These are phyloP conservation scores for Macroteleia sp. DNA, from an alignment of 2,888 invertebrate genomes.

Conservation along the genomic window DNA sequence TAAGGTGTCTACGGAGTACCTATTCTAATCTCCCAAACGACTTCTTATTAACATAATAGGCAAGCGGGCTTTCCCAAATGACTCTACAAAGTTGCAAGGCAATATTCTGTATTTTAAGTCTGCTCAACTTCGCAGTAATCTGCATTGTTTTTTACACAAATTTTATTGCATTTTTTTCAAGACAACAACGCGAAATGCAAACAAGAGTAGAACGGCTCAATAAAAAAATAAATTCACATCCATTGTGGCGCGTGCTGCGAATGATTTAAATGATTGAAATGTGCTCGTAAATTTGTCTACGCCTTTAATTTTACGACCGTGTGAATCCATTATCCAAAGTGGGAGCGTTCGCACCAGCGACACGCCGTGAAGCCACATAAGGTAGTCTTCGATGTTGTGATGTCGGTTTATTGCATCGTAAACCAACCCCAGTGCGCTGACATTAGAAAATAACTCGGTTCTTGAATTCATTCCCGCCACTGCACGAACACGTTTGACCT, in stretches of 20 bases:
- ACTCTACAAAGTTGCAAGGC: slow-evolving; percentile 32
- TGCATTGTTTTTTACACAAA: slow-evolving; percentile 21
- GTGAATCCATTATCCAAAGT: slow-evolving; percentile 81
- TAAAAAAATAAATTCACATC: not conserved
- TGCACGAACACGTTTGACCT: slow-evolving; percentile 50
- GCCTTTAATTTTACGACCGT: slow-evolving; percentile 82
- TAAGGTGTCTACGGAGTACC: slow-evolving; percentile 76
- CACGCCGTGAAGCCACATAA: slow-evolving; percentile 58
- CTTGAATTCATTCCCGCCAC: slow-evolving; percentile 69
- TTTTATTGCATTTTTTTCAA: too few relatives aligned
- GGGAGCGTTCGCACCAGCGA: slow-evolving; percentile 70
- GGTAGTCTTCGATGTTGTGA: slow-evolving; percentile 70
- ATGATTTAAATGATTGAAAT: slow-evolving; percentile 62
- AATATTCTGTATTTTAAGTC: slow-evolving; percentile 20
- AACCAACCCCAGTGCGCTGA: slow-evolving; percentile 74
- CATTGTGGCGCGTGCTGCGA: slow-evolving; percentile 56
- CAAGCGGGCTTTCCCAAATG: slow-evolving; percentile 51
- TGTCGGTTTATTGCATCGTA: slow-evolving; percentile 83
- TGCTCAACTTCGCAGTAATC: slow-evolving; percentile 27
- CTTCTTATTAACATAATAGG: slow-evolving; percentile 65
- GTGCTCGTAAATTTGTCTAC: slow-evolving; percentile 78
- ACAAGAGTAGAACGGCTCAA: not conserved
- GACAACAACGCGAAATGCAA: not conserved
- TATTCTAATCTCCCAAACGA: slow-evolving; percentile 74
- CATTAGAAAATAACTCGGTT: slow-evolving; percentile 79